Conservation (phyloP, 2,113 vertebrate species). For the Mesoclemmys tuberculata region DNA sequence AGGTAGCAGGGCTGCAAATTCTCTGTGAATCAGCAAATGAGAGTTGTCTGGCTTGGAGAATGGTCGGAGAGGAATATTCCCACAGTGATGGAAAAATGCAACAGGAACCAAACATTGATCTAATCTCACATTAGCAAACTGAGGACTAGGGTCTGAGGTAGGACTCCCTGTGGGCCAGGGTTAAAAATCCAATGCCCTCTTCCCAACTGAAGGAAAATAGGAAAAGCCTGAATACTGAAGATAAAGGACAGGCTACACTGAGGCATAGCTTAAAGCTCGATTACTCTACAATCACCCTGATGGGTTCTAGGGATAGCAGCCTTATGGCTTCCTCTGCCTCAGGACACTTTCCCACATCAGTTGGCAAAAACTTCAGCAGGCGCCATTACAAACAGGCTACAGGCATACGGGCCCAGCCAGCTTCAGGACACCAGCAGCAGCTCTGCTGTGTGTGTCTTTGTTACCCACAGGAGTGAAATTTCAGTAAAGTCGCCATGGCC, state of each 20-base stretch:
- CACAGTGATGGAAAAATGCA: not conserved
- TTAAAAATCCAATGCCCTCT: not conserved
- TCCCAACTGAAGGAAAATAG: not conserved
- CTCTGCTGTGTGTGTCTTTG: too few relatives aligned
- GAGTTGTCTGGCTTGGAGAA: not conserved
- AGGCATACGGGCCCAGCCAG: too few relatives aligned
- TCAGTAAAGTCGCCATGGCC: too few relatives aligned
- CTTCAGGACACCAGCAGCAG: too few relatives aligned
- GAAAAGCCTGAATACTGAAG: not conserved
- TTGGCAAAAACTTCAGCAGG: too few relatives aligned
- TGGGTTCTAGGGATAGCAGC: too few relatives aligned
- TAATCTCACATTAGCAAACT: not conserved
- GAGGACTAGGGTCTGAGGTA: not conserved
- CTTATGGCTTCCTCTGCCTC: too few relatives aligned
- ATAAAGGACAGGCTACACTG: not conserved
- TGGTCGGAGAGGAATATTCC: not conserved
- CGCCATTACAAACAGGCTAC: too few relatives aligned
- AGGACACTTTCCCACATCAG: too few relatives aligned
- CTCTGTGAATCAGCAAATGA: conserved; percentile 1
- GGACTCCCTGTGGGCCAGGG: not conserved
- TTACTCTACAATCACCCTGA: too few relatives aligned
- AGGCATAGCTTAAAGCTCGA: not conserved
- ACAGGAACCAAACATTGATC: not conserved
- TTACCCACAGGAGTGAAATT: too few relatives aligned
- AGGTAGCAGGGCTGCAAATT: not conserved